Evolutionary conservation across 2,113 vertebrate species (phyloP).

Genomic region (Eclectus roratus): DNA sequence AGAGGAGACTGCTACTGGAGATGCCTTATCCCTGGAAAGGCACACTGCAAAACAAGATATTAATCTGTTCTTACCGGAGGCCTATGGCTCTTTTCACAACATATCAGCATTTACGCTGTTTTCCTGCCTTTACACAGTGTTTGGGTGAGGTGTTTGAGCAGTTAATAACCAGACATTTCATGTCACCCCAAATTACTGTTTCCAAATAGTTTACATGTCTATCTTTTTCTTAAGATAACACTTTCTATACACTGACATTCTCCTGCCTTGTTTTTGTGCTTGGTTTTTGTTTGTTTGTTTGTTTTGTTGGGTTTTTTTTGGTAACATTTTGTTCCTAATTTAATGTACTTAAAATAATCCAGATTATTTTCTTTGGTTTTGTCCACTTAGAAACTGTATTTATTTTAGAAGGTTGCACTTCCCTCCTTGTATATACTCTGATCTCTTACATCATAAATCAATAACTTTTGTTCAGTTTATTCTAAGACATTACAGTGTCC

Average conservation of each 20-base stretch:
- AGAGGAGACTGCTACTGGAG: not conserved
- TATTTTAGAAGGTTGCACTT: not conserved
- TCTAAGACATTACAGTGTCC: not conserved
- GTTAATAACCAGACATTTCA: not conserved
- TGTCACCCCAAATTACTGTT: not conserved
- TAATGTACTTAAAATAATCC: not conserved
- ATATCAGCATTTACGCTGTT: not conserved
- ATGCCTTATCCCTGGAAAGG: not conserved
- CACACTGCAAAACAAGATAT: not conserved
- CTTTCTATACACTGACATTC: not conserved
- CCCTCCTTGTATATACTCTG: not conserved
- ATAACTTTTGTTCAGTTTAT: not conserved
- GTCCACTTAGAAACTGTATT: not conserved
- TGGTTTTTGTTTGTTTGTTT: not conserved
- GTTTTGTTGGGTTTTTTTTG: not conserved
- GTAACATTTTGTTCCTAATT: not conserved
- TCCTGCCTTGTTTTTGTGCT: not conserved
- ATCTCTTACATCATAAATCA: not conserved
- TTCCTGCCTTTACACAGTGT: not conserved
- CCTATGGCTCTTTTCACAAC: not conserved
- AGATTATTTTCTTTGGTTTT: not conserved
- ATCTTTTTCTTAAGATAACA: not conserved
- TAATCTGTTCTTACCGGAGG: not conserved
- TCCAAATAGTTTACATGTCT: not conserved
- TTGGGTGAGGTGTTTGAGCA: not conserved